Base-by-base conservation (phyloP, 2,797 vertebrate genomes). In the Cetoscarus ocellatus region DNA sequence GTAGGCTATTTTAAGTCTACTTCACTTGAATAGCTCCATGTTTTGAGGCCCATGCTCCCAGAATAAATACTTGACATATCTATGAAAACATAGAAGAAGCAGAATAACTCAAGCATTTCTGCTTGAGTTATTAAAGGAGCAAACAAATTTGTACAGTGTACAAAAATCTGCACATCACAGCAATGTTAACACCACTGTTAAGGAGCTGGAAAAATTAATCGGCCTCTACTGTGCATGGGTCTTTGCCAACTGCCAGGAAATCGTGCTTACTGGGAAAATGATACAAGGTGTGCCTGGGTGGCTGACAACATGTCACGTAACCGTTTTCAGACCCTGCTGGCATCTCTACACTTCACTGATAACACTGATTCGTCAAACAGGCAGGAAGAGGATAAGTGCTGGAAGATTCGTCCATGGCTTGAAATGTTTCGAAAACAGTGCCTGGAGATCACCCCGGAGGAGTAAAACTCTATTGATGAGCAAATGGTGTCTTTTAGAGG, bases 401-500 rank as follows among this genome's bases (percentile, higher is more conserved):
- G 50, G 56, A 70, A 54, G 49, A 64, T 76, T 18, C 14, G 1
- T 18, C 53, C 48, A 43, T 50, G 66, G 66, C 36, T 64, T 5
- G 18, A 58, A 35, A 63, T 62, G 47, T 52, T 69, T 44, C 0
- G 0, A 1, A 51, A 61, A 42, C 61, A 57, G 44, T 66, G 36
- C 17, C 50, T 72, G 18, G 48, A 61, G 3, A 27, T 66, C 51
- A 67, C 36, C 18, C 45, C 15, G 39, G 67, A 61, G 1, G 62
- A 55, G 15, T 11, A 66, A 51, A 57, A 58, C 62, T 62, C 48
- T 39, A 17, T 59, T 51, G 55, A 69, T 61, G 50, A 66, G 44
- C 60, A 70, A 70, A 69, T 59, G 17, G 53, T 63, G 17, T 47
- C 58, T 5, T 68, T 68, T 52, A 69, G 47, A 53, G 67, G 44